Conservation (phyloP, 2,797 vertebrate species). For the Coregonus suidteri region DNA sequence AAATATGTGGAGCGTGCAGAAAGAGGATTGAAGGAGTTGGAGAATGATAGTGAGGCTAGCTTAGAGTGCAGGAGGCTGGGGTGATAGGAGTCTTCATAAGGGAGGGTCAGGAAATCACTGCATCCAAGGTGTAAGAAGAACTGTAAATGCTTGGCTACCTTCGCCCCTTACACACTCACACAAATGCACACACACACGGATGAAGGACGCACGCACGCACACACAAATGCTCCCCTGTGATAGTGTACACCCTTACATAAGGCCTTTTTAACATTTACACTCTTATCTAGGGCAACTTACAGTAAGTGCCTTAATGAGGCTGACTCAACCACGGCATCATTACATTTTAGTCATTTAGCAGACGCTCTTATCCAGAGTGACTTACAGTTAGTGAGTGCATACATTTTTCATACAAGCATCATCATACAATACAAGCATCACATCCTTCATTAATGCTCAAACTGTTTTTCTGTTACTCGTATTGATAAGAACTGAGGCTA, state of each 20-base stretch:
- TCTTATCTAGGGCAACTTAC: slow-evolving; percentile 40
- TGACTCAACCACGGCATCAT: slow-evolving; percentile 48
- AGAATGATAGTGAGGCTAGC: slow-evolving; percentile 40
- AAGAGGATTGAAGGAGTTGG: slow-evolving; percentile 47
- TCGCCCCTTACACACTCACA: not conserved
- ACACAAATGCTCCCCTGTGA: slow-evolving; percentile 15
- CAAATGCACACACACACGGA: not conserved
- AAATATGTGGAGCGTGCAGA: slow-evolving; percentile 18
- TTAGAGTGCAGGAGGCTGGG: slow-evolving; percentile 36
- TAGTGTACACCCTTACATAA: slow-evolving; percentile 48
- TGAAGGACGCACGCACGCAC: slow-evolving; percentile 4
- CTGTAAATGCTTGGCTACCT: not conserved
- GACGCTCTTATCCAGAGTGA: slow-evolving; percentile 40
- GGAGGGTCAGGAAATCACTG: slow-evolving; percentile 38
- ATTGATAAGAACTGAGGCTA: not conserved
- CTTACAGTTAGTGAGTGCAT: slow-evolving; percentile 15
- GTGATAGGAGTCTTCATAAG: slow-evolving; percentile 49
- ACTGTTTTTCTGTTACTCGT: slow-evolving; percentile 41
- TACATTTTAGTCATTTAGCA: no score
- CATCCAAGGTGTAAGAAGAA: slow-evolving; percentile 20
- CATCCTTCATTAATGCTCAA: slow-evolving; percentile 51
- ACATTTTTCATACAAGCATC: slow-evolving; percentile 2
- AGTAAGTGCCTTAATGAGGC: slow-evolving; percentile 53
- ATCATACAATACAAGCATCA: slow-evolving; percentile 35
- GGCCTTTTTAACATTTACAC: slow-evolving; percentile 50